These are phyloP conservation scores for Deroptyus accipitrinus DNA, from an alignment of 2,113 vertebrate species.

Conservation along the genomic window DNA sequence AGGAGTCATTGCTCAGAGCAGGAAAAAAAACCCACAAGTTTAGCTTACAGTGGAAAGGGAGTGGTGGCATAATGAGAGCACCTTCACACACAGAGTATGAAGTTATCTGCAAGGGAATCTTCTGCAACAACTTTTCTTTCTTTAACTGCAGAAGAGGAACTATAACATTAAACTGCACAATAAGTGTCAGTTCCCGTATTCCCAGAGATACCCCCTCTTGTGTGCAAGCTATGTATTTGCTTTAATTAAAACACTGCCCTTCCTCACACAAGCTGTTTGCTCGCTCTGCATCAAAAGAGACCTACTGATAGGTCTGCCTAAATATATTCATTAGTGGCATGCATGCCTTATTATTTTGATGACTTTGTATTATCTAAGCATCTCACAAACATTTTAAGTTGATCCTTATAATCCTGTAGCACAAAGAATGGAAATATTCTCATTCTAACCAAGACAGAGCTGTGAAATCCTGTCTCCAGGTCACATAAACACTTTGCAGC, in stretches of 20 bases:
- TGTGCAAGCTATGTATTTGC: neutral
- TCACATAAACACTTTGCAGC: neutral
- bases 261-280: neutral
- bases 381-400: neutral
- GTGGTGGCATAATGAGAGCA: rapidly evolving
- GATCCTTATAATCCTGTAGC: neutral
- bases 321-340: neutral
- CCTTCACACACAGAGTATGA: rapidly evolving
- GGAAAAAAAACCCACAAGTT: neutral
- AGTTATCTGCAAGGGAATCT: neutral
- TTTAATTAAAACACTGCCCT: neutral
- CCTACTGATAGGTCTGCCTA: neutral
- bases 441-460: rapidly evolving
- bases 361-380: neutral
- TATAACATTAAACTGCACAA: neutral
- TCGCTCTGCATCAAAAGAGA: neutral
- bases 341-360: neutral
- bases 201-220: neutral
- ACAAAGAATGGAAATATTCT: neutral
- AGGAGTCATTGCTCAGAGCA: neutral
- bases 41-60: neutral
- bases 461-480: neutral
- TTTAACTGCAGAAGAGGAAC: neutral
- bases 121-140: neutral
- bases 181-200: rapidly evolving